Evolutionary conservation across 1,140 invertebrate species (phyloP).

Genomic region (Aphaenogaster rudis): DNA sequence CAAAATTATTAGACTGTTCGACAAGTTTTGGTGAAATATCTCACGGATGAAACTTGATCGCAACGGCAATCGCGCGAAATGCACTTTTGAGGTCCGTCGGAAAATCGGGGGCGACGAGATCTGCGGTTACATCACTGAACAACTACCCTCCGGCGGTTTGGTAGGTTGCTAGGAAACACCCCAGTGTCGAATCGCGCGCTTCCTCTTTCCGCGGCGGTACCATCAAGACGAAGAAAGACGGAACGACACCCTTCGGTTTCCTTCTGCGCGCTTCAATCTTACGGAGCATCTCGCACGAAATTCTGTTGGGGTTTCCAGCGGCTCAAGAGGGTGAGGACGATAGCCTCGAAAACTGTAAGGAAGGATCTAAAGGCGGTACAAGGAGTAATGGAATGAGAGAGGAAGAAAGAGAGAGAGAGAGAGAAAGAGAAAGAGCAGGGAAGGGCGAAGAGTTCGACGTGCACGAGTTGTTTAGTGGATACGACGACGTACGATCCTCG

Average conservation of each 20-base stretch:
- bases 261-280: slow-evolving; percentile 66
- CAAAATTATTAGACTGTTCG: not conserved
- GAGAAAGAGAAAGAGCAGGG: not conserved
- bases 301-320: slow-evolving; percentile 64
- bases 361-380: slow-evolving; percentile 41
- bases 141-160: slow-evolving; percentile 77
- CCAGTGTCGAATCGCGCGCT: slow-evolving; percentile 74
- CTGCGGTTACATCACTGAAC: slow-evolving; percentile 78
- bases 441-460: slow-evolving; percentile 52
- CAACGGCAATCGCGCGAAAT: not conserved
- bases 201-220: slow-evolving; percentile 50
- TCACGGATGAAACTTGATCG: not conserved
- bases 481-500: slow-evolving; percentile 64
- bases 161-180: slow-evolving; percentile 84
- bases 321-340: slow-evolving; percentile 49
- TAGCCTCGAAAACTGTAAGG: slow-evolving; percentile 61
- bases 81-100: not conserved
- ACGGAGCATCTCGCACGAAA: slow-evolving; percentile 65
- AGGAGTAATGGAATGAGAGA: slow-evolving; percentile 16
- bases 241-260: slow-evolving; percentile 38
- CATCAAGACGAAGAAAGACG: slow-evolving; percentile 62
- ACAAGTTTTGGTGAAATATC: not conserved
- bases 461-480: slow-evolving; percentile 69
- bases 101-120: slow-evolving; percentile 43
- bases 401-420: not conserved